Conservation (phyloP, 2,113 vertebrate genomes). For the Laterallus jamaicensis region DNA sequence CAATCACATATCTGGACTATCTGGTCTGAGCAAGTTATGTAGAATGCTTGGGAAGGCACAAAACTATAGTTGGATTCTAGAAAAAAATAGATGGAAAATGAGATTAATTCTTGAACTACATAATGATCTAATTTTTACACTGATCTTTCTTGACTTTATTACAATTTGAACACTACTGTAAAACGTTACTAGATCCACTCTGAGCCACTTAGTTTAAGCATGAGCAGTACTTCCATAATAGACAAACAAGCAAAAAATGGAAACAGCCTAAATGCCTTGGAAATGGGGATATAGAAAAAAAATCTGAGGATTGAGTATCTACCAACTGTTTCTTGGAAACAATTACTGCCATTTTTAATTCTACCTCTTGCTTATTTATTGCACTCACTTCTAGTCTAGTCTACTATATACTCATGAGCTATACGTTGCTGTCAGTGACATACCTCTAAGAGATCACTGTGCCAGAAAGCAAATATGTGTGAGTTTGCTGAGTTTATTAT, state of each 20-base stretch:
- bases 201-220: rapidly evolving
- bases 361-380: neutral
- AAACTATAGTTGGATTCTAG: neutral
- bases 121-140: neutral
- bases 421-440: neutral
- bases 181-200: neutral
- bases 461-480: neutral
- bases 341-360: neutral
- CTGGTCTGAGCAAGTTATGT: neutral
- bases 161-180: neutral
- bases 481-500: neutral
- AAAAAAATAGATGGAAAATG: neutral
- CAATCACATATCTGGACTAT: neutral
- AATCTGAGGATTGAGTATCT: neutral
- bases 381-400: neutral
- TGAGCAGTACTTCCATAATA: neutral
- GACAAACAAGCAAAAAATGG: neutral
- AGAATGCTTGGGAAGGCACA: neutral
- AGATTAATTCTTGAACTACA: neutral
- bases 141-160: neutral
- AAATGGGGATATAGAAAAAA: neutral
- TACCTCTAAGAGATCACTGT: neutral
- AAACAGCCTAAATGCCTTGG: neutral
- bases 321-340: neutral
- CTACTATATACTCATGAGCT: neutral